phyloP scores from a whole-genome alignment of 2,888 invertebrate genomes.

The Mystacides longicornis region DNA sequence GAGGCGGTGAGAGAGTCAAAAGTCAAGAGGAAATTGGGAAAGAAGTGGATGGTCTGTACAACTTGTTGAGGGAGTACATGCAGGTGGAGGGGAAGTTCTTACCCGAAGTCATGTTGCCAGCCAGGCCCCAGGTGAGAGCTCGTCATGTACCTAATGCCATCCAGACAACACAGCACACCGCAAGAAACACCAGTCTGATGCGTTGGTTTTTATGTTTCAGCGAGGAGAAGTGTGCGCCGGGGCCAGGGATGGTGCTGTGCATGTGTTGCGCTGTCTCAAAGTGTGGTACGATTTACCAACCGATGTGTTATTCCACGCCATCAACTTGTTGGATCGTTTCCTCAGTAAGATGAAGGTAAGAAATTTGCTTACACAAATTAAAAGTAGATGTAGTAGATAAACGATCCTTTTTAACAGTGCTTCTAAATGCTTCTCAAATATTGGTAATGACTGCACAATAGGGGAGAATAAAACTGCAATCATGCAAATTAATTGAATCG shows the following conservation, averaged over 20 bases:
- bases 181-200: neutral
- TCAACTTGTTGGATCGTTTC: conserved; percentile 75
- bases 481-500: no score
- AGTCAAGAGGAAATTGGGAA: conserved; percentile 20
- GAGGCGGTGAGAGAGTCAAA: conserved; percentile 27
- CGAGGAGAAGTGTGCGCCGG: conserved; percentile 67
- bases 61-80: conserved; percentile 59
- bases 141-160: no score
- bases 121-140: conserved; percentile 51
- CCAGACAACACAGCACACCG: no score
- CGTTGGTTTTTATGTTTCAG: conserved; percentile 32
- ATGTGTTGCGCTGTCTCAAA: conserved; percentile 73
- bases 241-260: conserved; percentile 72
- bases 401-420: no score
- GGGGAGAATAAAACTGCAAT: no score
- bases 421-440: no score
- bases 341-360: conserved; percentile 72
- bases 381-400: no score
- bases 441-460: no score
- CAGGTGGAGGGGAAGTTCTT: conserved; percentile 64
- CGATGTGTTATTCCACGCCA: conserved; percentile 69
- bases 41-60: conserved; percentile 41
- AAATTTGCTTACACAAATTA: no score
- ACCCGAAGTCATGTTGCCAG: conserved; percentile 58
- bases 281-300: conserved; percentile 80